phyloP scores from a whole-genome alignment of 2,797 vertebrate genomes.

The Ctenopoma multispine region DNA sequence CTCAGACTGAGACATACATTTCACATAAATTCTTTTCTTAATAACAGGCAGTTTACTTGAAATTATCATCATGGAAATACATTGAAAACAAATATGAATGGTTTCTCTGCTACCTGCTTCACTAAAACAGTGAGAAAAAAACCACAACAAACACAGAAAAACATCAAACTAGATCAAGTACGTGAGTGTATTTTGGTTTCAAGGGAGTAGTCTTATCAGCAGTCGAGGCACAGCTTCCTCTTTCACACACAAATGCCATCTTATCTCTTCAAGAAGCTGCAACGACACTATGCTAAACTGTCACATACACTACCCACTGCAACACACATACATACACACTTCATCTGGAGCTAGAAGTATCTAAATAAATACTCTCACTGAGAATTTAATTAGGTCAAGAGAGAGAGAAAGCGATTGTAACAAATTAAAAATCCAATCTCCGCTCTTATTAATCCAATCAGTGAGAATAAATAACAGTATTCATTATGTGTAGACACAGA shows the following conservation, averaged over 20 bases:
- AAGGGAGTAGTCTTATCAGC: slow-evolving; percentile 35
- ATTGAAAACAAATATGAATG: not conserved
- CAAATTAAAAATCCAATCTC: slow-evolving; percentile 41
- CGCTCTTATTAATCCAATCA: slow-evolving; percentile 56
- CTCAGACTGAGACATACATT: not conserved
- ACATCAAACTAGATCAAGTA: slow-evolving; percentile 13
- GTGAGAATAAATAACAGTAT: slow-evolving; percentile 33
- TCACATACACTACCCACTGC: slow-evolving; percentile 15
- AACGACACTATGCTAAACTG: slow-evolving; percentile 7
- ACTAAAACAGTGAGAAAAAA: not conserved
- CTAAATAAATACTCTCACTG: slow-evolving; percentile 31
- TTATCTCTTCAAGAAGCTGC: slow-evolving; percentile 37
- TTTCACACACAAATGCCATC: slow-evolving; percentile 34
- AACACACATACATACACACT: not conserved
- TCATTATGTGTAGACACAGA: slow-evolving; percentile 15
- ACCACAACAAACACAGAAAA: slow-evolving; percentile 1
- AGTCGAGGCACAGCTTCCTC: slow-evolving; percentile 10
- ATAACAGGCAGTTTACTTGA: slow-evolving; percentile 12
- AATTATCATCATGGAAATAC: not conserved
- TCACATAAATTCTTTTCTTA: not conserved
- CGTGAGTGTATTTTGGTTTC: not conserved
- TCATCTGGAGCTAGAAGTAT: slow-evolving; percentile 15
- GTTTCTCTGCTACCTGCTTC: not conserved
- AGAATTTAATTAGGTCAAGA: slow-evolving; percentile 52
- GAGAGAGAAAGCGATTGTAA: slow-evolving; percentile 31